Conservation (phyloP, 2,888 invertebrate species). For the Eugnorisma glareosa region DNA sequence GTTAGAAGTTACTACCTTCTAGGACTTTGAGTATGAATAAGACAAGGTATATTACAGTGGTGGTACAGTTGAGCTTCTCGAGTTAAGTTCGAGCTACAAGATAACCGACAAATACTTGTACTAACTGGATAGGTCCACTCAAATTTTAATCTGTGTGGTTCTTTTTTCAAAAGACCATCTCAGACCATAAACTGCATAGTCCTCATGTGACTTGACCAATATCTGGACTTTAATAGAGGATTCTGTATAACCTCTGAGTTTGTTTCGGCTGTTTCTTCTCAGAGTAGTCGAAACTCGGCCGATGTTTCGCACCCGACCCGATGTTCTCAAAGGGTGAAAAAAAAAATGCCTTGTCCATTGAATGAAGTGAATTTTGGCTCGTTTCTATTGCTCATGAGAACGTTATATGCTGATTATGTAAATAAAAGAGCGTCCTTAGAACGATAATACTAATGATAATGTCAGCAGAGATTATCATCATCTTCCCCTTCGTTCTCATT, state of each 20-base stretch:
- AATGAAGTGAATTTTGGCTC: too few species aligned
- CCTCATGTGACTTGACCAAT: too few species aligned
- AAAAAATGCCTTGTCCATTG: too few species aligned
- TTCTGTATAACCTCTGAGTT: too few species aligned
- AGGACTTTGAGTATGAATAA: conserved; percentile 2
- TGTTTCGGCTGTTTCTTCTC: too few species aligned
- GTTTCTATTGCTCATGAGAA: too few species aligned
- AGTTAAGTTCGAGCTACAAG: not conserved
- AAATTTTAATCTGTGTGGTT: not conserved
- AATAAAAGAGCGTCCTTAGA: not conserved
- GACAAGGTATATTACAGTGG: not conserved
- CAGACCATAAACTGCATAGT: not conserved
- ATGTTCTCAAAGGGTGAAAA: too few species aligned
- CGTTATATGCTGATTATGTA: not conserved
- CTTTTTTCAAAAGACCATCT: not conserved
- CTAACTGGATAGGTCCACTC: not conserved
- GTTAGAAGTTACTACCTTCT: conserved; percentile 1
- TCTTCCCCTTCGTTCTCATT: too few species aligned
- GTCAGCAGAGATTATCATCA: not conserved
- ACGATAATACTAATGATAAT: not conserved
- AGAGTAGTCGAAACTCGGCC: not conserved
- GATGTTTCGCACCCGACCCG: too few species aligned
- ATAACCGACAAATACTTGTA: not conserved
- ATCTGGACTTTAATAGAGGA: too few species aligned
- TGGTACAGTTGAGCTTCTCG: not conserved